These are phyloP conservation scores for Tetranychus piercei DNA, from an alignment of 2,888 invertebrate genomes.

Conservation along the genomic window DNA sequence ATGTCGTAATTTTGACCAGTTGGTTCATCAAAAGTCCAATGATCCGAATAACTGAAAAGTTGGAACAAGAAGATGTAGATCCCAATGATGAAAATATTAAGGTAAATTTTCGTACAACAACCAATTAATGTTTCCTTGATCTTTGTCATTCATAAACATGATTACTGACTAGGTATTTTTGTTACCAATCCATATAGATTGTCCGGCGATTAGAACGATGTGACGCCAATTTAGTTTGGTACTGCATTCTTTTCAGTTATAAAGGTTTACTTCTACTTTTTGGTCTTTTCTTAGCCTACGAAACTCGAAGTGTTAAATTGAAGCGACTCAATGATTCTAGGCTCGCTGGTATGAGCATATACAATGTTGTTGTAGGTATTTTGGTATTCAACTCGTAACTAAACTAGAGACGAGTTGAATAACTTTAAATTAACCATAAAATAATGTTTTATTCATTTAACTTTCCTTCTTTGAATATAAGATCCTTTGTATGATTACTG, in stretches of 20 bases:
- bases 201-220: conserved; percentile 89
- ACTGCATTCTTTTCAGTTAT: conserved; percentile 78
- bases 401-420: too few species aligned
- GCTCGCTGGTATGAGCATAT: conserved; percentile 97
- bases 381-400: too few species aligned
- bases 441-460: too few species aligned
- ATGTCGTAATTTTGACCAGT: conserved; percentile 61
- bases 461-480: conserved; percentile 7
- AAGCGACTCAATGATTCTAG: conserved; percentile 89
- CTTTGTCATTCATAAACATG: too few species aligned
- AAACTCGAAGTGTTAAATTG: conserved; percentile 89
- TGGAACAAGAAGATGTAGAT: conserved; percentile 31
- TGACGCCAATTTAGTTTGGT: conserved; percentile 83
- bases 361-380: conserved; percentile 65
- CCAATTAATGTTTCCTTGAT: too few species aligned
- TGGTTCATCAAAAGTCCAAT: conserved; percentile 87
- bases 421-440: too few species aligned
- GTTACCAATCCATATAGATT: conserved; percentile 39
- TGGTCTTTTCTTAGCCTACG: conserved; percentile 91
- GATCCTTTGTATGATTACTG: conserved; percentile 83
- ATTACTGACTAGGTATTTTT: too few species aligned
- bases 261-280: conserved; percentile 90
- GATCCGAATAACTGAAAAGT: conserved; percentile 60
- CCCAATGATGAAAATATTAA: conserved; percentile 16
- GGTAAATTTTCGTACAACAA: conserved; percentile 1